Percentiles rank a stretch among this genome's conserved stretches.
Conservation (phyloP, 2,113 vertebrate genomes). For the Lepus timidus region DNA sequence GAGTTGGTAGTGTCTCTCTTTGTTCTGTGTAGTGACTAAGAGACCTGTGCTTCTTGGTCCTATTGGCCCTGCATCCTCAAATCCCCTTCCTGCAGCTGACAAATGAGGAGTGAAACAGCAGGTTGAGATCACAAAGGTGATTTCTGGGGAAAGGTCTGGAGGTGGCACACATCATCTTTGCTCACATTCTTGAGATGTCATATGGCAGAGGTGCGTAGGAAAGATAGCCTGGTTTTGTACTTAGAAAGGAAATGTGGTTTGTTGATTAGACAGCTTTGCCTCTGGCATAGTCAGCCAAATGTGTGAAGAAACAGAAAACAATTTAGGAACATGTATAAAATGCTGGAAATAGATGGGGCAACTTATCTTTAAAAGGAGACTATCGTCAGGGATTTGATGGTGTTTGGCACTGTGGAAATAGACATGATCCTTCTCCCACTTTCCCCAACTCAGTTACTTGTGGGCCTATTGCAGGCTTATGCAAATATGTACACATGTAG, state of each 20-base stretch:
- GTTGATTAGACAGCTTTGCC: neutral
- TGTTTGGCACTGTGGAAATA: neutral
- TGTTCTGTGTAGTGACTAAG: neutral
- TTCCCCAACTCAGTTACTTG: neutral
- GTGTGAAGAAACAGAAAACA: neutral
- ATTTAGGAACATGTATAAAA: neutral
- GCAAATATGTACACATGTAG: neutral
- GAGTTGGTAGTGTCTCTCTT: neutral
- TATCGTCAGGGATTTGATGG: neutral
- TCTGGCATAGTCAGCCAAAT: neutral
- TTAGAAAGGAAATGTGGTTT: neutral
- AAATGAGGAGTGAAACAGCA: neutral
- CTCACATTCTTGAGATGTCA: neutral
- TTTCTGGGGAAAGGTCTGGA: neutral
- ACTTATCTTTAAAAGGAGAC: neutral
- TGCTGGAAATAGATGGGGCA: neutral
- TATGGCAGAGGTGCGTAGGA: neutral
- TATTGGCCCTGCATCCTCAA: accelerated
- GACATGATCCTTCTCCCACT: neutral
- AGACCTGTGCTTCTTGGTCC: neutral
- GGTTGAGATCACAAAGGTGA: neutral
- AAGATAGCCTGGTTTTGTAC: neutral
- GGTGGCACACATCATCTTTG: neutral
- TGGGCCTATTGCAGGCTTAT: neutral
- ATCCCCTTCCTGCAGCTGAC: neutral